Conservation (phyloP, 1,140 invertebrate species). For the Scylla paramamosain region DNA sequence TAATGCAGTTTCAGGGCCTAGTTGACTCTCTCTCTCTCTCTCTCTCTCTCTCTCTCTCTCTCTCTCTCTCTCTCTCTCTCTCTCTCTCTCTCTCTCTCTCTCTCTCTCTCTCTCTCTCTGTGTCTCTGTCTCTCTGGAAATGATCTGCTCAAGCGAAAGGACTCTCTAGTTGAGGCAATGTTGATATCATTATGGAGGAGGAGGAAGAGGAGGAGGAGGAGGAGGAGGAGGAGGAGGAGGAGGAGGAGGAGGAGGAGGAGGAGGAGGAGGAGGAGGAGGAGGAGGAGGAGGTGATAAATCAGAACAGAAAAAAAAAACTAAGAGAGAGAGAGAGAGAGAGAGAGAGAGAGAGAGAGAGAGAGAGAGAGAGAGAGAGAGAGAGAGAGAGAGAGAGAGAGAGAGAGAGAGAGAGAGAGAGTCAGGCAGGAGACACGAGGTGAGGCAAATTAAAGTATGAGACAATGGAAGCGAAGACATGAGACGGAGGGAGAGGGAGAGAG, state of each 20-base stretch:
- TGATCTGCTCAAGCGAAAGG: too few species aligned
- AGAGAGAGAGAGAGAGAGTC: too few species aligned
- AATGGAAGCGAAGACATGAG: background rate
- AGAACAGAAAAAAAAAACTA: background rate
- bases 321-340: conserved; percentile 35
- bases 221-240: background rate
- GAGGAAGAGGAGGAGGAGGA: too few species aligned
- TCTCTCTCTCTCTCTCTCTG: background rate
- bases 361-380: too few species aligned
- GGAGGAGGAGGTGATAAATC: background rate
- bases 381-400: too few species aligned
- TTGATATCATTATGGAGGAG: background rate
- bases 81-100: conserved; percentile 3
- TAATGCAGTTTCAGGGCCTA: too few species aligned
- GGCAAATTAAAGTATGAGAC: too few species aligned
- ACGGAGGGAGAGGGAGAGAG: background rate
- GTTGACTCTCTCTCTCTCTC: background rate
- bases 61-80: too few species aligned
- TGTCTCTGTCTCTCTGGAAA: background rate
- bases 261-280: background rate
- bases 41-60: too few species aligned
- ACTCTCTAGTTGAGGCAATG: too few species aligned
- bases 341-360: background rate
- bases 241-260: too few species aligned
- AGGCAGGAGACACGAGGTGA: too few species aligned